These are phyloP conservation scores for Acanthacorydalis orientalis DNA, from an alignment of 2,888 invertebrate species.

Conservation along the genomic window DNA sequence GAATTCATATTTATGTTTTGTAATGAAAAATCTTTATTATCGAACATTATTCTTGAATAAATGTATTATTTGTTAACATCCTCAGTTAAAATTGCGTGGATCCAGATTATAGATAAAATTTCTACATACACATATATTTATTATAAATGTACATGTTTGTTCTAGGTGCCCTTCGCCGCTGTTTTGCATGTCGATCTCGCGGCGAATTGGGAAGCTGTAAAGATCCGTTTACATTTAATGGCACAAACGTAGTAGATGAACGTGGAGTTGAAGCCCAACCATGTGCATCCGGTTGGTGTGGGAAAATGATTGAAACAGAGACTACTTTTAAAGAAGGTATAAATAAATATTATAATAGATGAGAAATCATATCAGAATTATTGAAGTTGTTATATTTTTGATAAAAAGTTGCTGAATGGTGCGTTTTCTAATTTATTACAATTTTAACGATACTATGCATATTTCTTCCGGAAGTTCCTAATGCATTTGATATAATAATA, in stretches of 20 bases:
- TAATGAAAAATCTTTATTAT: too few relatives aligned
- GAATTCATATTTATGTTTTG: too few relatives aligned
- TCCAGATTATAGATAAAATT: too few relatives aligned
- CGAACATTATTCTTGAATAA: too few relatives aligned
- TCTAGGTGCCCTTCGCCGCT: constrained; percentile 54
- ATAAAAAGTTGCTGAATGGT: too few relatives aligned
- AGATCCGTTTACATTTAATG: constrained; percentile 68
- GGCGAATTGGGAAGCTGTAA: constrained; percentile 79
- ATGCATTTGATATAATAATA: too few relatives aligned
- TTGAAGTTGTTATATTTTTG: neutral
- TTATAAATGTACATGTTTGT: neutral
- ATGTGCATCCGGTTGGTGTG: constrained; percentile 86
- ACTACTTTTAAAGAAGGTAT: constrained; percentile 59
- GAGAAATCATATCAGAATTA: neutral
- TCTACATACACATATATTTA: neutral
- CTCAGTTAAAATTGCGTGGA: too few relatives aligned
- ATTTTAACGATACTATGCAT: too few relatives aligned
- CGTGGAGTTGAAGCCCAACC: constrained; percentile 59
- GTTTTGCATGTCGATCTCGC: constrained; percentile 70
- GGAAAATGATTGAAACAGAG: constrained; percentile 71
- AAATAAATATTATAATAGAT: neutral
- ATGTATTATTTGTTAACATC: too few relatives aligned
- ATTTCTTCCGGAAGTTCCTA: too few relatives aligned
- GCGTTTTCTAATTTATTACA: too few relatives aligned
- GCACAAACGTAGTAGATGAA: constrained; percentile 52